Evolutionary conservation across 2,797 vertebrate genomes (phyloP), one percentile per base, ranked within the genome.

Genomic region (Melanotaenia pygmaea): DNA sequence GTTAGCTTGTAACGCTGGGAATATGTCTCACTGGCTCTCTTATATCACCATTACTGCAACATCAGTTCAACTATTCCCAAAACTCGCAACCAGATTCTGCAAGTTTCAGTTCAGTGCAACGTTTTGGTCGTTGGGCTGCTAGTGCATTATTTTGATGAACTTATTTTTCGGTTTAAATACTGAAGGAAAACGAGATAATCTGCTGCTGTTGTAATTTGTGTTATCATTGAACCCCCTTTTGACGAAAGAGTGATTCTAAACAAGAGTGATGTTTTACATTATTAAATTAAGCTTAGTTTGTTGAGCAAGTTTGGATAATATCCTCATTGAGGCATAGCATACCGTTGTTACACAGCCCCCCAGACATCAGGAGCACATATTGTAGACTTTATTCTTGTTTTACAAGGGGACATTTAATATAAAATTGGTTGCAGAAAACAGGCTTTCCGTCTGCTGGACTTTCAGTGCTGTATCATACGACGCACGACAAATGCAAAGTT

Each of bases 81-180:
- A 72, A 40, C 40, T 45, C 40, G 4, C 20, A 0, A 3, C 13
- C 56, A 28, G 11, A 72, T 80, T 54, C 51, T 54, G 60, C 60
- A 88, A 87, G 86, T 89, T 88, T 80, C 57, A 86, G 84, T 83
- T 82, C 63, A 14, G 56, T 72, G 34, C 53, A 72, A 51, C 38
- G 20, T 76, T 59, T 58, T 64, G 53, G 40, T 20, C 38, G 47
- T 14, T 24, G 34, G 26, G 38, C 9, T 28, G 14, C 24, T 16
- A 11, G 16, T 67, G 45, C 37, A 20, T 34, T 40, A 38, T 65
- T 63, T 68, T 22, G 50, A 43, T 45, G 3, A 22, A 30, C 30
- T 37, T 59, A 54, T 37, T 30, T 34, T 47, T 59, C 51, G 43
- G 26, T 62, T 68, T 72, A 38, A 32, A 53, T 59, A 40, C 10